Evolutionary conservation across 2,113 vertebrate species (phyloP).

Genomic region (Zosterops japonicus): DNA sequence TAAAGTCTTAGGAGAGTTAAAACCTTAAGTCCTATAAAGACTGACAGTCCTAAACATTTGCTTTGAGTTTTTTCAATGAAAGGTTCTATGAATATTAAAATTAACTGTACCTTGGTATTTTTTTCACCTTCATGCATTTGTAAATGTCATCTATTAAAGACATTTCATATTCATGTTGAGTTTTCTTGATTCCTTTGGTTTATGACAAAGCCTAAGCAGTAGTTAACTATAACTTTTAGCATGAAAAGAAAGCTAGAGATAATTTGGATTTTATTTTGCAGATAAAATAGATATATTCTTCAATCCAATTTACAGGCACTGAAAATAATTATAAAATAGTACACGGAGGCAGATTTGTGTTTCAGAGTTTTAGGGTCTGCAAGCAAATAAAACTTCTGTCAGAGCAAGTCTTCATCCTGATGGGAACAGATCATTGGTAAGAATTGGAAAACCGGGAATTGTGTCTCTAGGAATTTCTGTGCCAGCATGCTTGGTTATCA

Average conservation of each 20-base stretch:
- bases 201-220: neutral
- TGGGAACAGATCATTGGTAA: neutral
- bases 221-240: neutral
- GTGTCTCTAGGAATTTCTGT: neutral
- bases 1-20: neutral
- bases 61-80: neutral
- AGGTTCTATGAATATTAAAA: neutral
- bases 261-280: neutral
- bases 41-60: too few relatives aligned
- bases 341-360: neutral
- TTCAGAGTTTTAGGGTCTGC: neutral
- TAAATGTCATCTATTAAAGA: neutral
- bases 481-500: neutral
- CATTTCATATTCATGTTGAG: neutral
- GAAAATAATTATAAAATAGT: neutral
- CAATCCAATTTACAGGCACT: neutral
- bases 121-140: neutral
- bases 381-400: neutral
- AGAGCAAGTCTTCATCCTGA: neutral
- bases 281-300: too few relatives aligned
- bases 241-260: neutral
- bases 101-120: neutral
- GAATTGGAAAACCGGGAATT: neutral
- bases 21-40: neutral
- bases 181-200: neutral